Percentiles rank a stretch among this genome's conserved stretches.
phyloP scores from a whole-genome alignment of 1,140 invertebrate genomes.

The Limonius californicus region DNA sequence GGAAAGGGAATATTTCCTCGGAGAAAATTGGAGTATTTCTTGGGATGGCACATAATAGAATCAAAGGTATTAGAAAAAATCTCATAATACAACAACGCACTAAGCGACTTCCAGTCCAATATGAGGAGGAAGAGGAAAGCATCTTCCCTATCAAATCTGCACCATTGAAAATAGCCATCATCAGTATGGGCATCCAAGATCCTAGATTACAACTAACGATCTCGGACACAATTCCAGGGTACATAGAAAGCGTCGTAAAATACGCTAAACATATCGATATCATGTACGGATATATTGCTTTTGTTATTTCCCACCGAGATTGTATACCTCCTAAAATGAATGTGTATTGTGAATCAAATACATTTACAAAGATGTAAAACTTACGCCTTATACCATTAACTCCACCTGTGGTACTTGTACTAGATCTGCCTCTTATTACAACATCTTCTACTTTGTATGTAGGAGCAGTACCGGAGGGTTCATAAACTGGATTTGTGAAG shows the following conservation, averaged over 20 bases:
- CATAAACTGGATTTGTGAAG: conserved; percentile 78
- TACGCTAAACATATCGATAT: conserved; percentile 80
- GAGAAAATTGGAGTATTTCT: conserved; percentile 66
- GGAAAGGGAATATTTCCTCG: conserved; percentile 64
- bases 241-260: conserved; percentile 81
- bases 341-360: not conserved
- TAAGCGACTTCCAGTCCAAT: conserved; percentile 74
- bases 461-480: conserved; percentile 60
- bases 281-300: conserved; percentile 85
- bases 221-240: conserved; percentile 86
- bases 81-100: conserved; percentile 61
- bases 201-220: conserved; percentile 76
- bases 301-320: conserved; percentile 70
- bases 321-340: conserved; percentile 59
- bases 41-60: conserved; percentile 75
- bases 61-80: conserved; percentile 72
- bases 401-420: conserved; percentile 42
- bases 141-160: conserved; percentile 79
- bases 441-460: conserved; percentile 81
- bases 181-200: conserved; percentile 86
- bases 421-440: conserved; percentile 60
- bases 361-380: conserved; percentile 19
- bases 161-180: conserved; percentile 85
- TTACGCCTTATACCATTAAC: conserved; percentile 62
- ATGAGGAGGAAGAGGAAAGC: conserved; percentile 72